phyloP scores from a whole-genome alignment of 2,888 invertebrate genomes.

The Acronicta aceris region DNA sequence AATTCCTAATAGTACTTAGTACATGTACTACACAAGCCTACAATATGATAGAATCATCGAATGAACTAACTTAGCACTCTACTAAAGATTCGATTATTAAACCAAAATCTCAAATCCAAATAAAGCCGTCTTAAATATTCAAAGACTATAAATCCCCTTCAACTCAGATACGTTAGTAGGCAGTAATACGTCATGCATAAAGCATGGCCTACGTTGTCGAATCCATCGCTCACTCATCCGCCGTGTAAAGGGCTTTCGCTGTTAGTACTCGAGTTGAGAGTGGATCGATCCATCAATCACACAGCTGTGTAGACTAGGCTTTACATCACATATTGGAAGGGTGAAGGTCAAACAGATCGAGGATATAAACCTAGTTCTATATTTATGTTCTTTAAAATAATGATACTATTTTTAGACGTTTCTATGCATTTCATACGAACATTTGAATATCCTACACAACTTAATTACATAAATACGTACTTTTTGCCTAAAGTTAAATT shows the following conservation, averaged over 20 bases:
- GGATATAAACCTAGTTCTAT: neutral
- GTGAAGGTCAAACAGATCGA: conserved; percentile 9
- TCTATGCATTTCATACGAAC: no score
- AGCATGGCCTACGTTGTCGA: conserved; percentile 16
- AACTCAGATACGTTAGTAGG: neutral
- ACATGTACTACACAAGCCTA: no score
- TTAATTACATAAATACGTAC: no score
- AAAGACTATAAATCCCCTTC: neutral
- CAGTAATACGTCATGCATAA: conserved; percentile 8
- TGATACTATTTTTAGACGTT: no score
- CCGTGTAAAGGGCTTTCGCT: conserved; percentile 19
- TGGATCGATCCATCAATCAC: conserved; percentile 33
- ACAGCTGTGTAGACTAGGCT: conserved; percentile 3
- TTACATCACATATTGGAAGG: neutral
- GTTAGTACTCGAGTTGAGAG: conserved; percentile 24
- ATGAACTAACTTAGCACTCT: neutral
- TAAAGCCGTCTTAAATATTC: neutral
- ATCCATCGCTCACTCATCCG: conserved; percentile 24
- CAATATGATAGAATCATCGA: no score
- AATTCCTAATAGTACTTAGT: no score
- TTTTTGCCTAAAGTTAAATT: no score
- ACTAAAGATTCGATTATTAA: neutral
- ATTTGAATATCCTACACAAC: no score
- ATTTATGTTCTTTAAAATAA: no score
- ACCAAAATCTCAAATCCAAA: neutral